These are phyloP conservation scores for Hipparchia sbordonii DNA, from an alignment of 2,888 invertebrate genomes.

Conservation along the genomic window DNA sequence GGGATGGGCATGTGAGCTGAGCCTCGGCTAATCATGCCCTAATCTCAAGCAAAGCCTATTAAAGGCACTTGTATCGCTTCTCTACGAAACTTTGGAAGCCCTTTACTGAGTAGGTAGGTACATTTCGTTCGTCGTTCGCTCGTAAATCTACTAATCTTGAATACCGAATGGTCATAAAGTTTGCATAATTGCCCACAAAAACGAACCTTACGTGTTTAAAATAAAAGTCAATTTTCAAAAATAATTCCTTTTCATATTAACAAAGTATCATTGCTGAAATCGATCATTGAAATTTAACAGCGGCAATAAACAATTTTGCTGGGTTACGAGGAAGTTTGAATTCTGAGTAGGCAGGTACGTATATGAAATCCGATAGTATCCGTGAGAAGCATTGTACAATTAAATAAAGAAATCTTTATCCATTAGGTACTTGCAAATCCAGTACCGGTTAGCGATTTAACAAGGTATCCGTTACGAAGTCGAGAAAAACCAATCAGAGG, in stretches of 20 bases:
- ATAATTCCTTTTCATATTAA: conserved; percentile 17
- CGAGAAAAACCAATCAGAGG: no score
- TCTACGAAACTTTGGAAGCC: conserved; percentile 81
- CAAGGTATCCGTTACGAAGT: neutral
- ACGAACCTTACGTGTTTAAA: conserved; percentile 16
- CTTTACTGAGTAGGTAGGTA: conserved; percentile 58
- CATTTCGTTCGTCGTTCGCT: conserved; percentile 71
- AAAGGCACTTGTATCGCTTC: conserved; percentile 80
- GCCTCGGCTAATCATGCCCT: conserved; percentile 77
- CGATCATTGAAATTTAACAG: conserved; percentile 75
- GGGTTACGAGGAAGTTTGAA: conserved; percentile 47
- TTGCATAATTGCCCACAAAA: conserved; percentile 16
- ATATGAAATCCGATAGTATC: conserved; percentile 16
- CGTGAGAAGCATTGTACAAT: neutral
- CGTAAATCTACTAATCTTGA: conserved; percentile 65
- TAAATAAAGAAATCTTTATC: neutral
- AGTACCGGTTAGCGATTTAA: neutral
- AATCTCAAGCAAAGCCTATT: conserved; percentile 81
- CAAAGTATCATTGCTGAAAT: conserved; percentile 50
- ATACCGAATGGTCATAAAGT: conserved; percentile 34
- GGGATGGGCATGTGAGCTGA: conserved; percentile 66
- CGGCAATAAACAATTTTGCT: conserved; percentile 61
- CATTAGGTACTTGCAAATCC: neutral
- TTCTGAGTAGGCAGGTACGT: neutral
- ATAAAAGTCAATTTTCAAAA: conserved; percentile 29